Evolutionary conservation across 1,140 invertebrate genomes (phyloP).

Genomic region (Portunus trituberculatus): DNA sequence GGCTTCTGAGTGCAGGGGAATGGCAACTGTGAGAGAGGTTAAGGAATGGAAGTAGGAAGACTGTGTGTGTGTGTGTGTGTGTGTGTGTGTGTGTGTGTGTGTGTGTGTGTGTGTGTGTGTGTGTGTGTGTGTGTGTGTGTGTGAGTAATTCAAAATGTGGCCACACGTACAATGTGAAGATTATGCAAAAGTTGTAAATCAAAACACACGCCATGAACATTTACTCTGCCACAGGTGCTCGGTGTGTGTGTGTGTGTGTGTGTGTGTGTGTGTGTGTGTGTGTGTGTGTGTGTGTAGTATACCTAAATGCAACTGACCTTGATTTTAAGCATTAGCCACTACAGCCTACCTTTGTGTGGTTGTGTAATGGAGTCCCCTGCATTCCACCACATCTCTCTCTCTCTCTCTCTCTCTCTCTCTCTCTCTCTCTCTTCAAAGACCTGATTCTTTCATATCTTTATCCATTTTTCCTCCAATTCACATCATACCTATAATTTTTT

Average conservation of each 20-base stretch:
- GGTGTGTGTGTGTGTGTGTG: background rate
- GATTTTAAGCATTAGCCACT: background rate
- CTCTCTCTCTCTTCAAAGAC: background rate
- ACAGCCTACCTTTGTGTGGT: background rate
- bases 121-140: slow-evolving; percentile 23
- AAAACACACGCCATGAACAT: too few relatives aligned
- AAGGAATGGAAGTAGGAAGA: background rate
- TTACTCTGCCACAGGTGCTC: too few relatives aligned
- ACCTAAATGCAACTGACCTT: background rate
- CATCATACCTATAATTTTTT: background rate
- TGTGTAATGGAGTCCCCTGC: background rate
- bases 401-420: background rate
- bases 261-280: too few relatives aligned
- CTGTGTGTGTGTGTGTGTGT: background rate
- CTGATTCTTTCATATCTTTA: background rate
- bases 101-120: background rate
- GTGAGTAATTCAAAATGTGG: background rate
- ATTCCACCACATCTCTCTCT: background rate
- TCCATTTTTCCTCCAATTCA: background rate
- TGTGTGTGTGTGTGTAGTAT: background rate
- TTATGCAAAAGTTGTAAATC: background rate
- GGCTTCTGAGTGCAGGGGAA: background rate
- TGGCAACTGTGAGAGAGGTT: too few relatives aligned
- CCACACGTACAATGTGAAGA: background rate
- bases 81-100: slow-evolving; percentile 3